A percentile compares a stretch with the other conserved stretches of the same genome.
Evolutionary conservation across 2,888 invertebrate species (phyloP).

Genomic region (Polymixis flavicincta): DNA sequence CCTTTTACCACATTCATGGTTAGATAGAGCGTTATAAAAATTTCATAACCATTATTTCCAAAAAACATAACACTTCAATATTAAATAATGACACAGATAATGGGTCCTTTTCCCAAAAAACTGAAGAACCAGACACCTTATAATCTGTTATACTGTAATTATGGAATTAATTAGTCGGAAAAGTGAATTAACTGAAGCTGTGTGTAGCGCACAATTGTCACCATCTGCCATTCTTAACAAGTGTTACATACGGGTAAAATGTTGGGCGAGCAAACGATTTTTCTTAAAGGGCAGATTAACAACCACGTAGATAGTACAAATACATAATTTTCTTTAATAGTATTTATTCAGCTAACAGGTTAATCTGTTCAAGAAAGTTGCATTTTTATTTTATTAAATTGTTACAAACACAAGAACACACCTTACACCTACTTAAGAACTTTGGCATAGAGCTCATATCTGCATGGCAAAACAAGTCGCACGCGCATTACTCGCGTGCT

Average conservation of each 20-base stretch:
- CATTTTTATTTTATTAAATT: too few relatives aligned
- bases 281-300: neutral
- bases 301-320: too few relatives aligned
- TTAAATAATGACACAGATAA: slow-evolving; percentile 41
- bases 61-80: slow-evolving; percentile 35
- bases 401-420: too few relatives aligned
- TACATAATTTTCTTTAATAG: neutral
- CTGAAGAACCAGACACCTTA: slow-evolving; percentile 69
- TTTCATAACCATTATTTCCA: neutral
- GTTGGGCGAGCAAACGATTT: slow-evolving; percentile 19
- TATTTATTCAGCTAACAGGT: neutral
- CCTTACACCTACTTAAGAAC: too few relatives aligned
- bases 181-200: slow-evolving; percentile 81
- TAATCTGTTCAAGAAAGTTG: neutral
- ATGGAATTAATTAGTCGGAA: slow-evolving; percentile 83
- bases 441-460: too few relatives aligned
- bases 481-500: too few relatives aligned
- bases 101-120: slow-evolving; percentile 54
- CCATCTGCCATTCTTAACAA: slow-evolving; percentile 80
- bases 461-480: too few relatives aligned
- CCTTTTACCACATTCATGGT: neutral
- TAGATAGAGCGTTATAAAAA: neutral
- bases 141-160: slow-evolving; percentile 78
- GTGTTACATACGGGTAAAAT: slow-evolving; percentile 48
- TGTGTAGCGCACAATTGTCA: slow-evolving; percentile 80